Evolutionary conservation across 1,140 invertebrate genomes (phyloP), one percentile per base, ranked within the genome.

Genomic region (Limonius californicus): DNA sequence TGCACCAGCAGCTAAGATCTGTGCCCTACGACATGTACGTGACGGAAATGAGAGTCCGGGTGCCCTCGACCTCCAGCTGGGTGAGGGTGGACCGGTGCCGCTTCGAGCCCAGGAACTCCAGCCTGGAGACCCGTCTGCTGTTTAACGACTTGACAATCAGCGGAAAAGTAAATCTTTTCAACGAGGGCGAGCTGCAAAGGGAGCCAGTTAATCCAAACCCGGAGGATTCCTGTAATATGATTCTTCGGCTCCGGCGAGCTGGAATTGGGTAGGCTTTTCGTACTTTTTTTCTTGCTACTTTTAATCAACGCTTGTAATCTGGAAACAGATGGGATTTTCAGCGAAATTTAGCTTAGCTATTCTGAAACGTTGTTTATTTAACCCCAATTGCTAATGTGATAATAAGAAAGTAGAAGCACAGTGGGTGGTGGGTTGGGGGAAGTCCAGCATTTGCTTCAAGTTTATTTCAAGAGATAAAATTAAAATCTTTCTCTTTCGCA

Each of bases 121-220:
- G 87, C 4, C 75, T 91, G 0, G 86, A 88, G 57, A 90, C 88
- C 0, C 83, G 89, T 67, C 78, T 92, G 0, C 79, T 89, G 1
- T 90, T 92, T 72, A 87, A 88, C 61, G 89, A 91, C 69, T 74
- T 92, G 9, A 88, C 87, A 0, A 88, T 91, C 16, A 89, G 87
- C 32, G 89, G 89, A 0, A 82, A 85, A 55, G 84, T 90, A 0
- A 85, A 87, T 50, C 75, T 90, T 18, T 81, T 81, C 65, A 81
- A 77, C 56, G 75, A 73, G 57, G 75, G 72, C 6, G 80, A 76
- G 62, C 66, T 79, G 15, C 72, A 76, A 69, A 68, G 70, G 65
- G 74, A 59, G 67, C 79, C 62, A 21, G 64, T 55, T 32, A 56
- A 63, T 23, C 70, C 72, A 1, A 66, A 78, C 55, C 72, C 78